phyloP scores from a whole-genome alignment of 2,113 vertebrate species.

The Lethenteron camtschaticum region DNA sequence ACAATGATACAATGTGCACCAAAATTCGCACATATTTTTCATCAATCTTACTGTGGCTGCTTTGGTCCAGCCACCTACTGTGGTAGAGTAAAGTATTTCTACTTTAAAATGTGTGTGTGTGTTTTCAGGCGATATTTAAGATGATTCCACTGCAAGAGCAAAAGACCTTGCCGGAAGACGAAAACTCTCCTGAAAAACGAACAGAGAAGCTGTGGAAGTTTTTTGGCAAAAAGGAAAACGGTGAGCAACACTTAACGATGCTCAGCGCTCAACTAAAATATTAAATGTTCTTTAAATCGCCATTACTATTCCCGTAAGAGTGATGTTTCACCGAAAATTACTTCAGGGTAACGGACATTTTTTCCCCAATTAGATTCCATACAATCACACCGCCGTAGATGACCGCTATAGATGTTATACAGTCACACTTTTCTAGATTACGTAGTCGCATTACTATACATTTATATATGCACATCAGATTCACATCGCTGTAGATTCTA shows the following conservation, averaged over 20 bases:
- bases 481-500: no score
- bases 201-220: conserved; percentile 48
- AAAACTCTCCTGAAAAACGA: conserved; percentile 51
- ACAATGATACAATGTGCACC: no score
- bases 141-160: conserved; percentile 44
- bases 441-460: no score
- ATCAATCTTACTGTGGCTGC: no score
- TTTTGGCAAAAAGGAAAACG: conserved; percentile 54
- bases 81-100: neutral
- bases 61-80: accelerated
- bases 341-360: neutral
- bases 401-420: no score
- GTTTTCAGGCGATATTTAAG: conserved; percentile 51
- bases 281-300: neutral
- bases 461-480: no score
- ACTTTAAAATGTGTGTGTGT: conserved; percentile 4
- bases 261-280: no score
- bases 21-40: no score
- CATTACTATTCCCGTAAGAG: neutral
- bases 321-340: neutral
- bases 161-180: conserved; percentile 38
- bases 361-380: neutral
- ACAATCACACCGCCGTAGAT: neutral
- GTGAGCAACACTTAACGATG: conserved; percentile 17
- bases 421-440: no score